These are phyloP conservation scores for Mesorhabditis spiculigera DNA, from an alignment of 2,888 invertebrate genomes.

Conservation along the genomic window DNA sequence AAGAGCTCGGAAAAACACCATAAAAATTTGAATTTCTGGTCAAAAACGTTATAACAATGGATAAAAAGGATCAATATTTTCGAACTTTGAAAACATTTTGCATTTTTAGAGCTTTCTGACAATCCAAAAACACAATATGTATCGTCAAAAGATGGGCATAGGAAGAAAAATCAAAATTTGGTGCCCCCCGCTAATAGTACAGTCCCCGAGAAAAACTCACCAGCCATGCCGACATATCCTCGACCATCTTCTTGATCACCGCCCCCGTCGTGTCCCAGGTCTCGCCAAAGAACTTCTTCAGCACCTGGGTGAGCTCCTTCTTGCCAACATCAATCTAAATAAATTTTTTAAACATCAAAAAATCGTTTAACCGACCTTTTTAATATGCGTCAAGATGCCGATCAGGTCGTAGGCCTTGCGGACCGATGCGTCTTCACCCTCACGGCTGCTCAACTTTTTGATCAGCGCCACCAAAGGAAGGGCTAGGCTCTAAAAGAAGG, in stretches of 20 bases:
- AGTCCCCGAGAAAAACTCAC: neutral
- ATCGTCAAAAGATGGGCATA: too few species aligned
- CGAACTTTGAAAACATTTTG: too few species aligned
- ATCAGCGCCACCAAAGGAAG: neutral
- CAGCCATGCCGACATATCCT: neutral
- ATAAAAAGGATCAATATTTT: too few species aligned
- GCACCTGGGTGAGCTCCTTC: neutral
- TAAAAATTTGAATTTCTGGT: too few species aligned
- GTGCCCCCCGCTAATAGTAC: too few species aligned
- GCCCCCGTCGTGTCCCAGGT: neutral
- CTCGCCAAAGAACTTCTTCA: neutral
- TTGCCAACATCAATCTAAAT: neutral
- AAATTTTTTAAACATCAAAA: neutral
- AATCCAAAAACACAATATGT: too few species aligned
- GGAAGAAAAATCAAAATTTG: too few species aligned
- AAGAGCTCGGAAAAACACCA: too few species aligned
- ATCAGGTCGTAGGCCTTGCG: neutral
- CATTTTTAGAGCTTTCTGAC: too few species aligned
- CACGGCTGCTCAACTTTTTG: neutral
- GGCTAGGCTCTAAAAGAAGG: neutral
- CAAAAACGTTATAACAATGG: too few species aligned
- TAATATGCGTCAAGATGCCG: neutral
- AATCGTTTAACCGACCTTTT: neutral
- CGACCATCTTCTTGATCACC: constrained; percentile 4
- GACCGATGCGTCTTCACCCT: neutral